These are phyloP conservation scores for Polydrusus tereticollis DNA, from an alignment of 2,888 invertebrate genomes.

Conservation along the genomic window DNA sequence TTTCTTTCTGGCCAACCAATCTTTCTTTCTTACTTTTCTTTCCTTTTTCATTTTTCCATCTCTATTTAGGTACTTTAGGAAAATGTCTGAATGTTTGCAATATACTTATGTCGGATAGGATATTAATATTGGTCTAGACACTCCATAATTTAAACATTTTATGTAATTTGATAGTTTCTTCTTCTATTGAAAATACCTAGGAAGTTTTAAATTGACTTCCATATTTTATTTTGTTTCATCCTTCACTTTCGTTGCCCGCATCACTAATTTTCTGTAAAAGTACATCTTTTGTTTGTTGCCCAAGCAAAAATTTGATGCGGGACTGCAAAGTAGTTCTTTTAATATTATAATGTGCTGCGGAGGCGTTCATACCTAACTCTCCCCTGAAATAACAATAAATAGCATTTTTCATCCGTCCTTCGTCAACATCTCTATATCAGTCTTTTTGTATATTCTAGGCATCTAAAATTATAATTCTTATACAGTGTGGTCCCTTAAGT, in stretches of 20 bases:
- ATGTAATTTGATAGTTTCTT: conserved; percentile 17
- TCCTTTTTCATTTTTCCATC: conserved; percentile 3
- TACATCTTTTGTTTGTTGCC: conserved; percentile 4
- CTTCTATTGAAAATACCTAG: conserved; percentile 11
- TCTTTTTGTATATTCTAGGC: too few species aligned
- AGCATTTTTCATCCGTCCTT: too few species aligned
- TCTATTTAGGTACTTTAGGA: conserved; percentile 6
- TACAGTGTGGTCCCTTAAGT: too few species aligned
- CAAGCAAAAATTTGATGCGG: too few species aligned
- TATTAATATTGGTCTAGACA: background rate
- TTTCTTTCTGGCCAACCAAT: too few species aligned
- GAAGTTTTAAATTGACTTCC: conserved; percentile 14
- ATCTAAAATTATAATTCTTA: too few species aligned
- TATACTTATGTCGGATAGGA: background rate
- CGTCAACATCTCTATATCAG: too few species aligned
- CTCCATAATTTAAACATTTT: conserved; percentile 21
- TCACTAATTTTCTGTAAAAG: background rate
- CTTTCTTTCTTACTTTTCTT: conserved; percentile 25
- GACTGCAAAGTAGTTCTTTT: too few species aligned
- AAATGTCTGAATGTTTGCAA: conserved; percentile 25
- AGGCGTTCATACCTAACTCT: too few species aligned
- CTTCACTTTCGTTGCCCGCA: background rate
- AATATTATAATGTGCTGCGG: too few species aligned
- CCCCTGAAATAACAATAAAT: too few species aligned
- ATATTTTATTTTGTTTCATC: background rate